Base-by-base conservation (phyloP, 2,888 invertebrate species). In the Caenorhabditis macrosperma region DNA sequence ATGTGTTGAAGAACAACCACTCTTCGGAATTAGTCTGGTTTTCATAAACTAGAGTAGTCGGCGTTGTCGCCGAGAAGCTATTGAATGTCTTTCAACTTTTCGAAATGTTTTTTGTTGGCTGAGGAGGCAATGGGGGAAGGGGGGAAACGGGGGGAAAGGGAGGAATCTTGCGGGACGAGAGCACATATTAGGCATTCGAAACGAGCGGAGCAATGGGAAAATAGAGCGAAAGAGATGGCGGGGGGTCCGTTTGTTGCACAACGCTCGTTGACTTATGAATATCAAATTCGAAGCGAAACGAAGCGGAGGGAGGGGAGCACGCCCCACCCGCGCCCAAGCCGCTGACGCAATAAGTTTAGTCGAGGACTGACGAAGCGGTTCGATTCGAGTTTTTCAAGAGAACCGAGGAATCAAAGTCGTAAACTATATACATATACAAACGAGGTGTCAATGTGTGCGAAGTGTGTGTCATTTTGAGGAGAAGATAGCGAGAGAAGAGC, bases 381-480 rank as follows among this genome's bases (percentile, higher is more conserved):
- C 17, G 46, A 46, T n/a, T 46, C 17, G 15, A n/a, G n/a, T 15
- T 41, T 41, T 41, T 10, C 24, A 38, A 64, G 52, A 26, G 26
- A 46, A 28, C 17, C 28, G 28, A 55, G 44, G 66, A 66, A 38
- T 46, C 35, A 44, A 15, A 38, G 52, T 71, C 61, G 61, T 71
- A 71, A 71, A 71, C 61, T 55, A 61, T 61, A 35, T 48, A 59
- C 30, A 52, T n/a, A n/a, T n/a, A n/a, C n/a, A 28, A 35, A 38
- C 24, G 15, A 33, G 10, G 30, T 38, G 52, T n/a, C n/a, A 44
- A 59, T 59, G 57, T 66, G 35, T 66, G 55, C 67, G 35, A 57
- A 57, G 46, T 71, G 71, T 61, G 71, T 71, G 54, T 7, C 33
- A 61, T 52, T 35, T n/a, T n/a, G n/a, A n/a, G n/a, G n/a, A n/a